Base-by-base conservation (phyloP, 2,797 vertebrate species). In the Cossypha caffra region DNA sequence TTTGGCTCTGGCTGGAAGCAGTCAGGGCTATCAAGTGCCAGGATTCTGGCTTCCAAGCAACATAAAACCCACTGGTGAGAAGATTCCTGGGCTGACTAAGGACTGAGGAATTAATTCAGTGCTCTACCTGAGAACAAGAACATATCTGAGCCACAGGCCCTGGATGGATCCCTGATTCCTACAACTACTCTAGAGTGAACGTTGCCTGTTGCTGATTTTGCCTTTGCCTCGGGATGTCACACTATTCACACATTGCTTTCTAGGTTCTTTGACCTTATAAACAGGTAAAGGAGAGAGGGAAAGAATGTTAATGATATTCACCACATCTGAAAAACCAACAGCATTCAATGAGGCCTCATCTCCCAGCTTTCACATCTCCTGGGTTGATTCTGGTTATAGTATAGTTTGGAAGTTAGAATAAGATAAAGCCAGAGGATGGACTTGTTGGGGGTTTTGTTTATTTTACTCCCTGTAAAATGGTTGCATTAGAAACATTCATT, bases 151-250 rank as follows among this genome's bases (percentile, higher is more conserved):
- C 50, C 35, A 21, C 16, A 28, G 45, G 38, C 33, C 9, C 19
- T 35, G 35, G 28, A 4, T 69, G 45, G 52, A 50, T 72, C 57
- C 33, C 35, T 11, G 29, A 50, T 82, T 73, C 64, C 68, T 55
- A 16, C 35, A 75, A 29, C 26, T 48, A 5, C 57, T 79, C 85
- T 95, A 91, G 95, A 96, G 94, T 96, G 93, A 97, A 95, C 62
- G 64, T 95, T 96, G 94, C 94, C 91, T 92, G 21, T 58, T 74
- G 82, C 29, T 80, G 90, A 37, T 45, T 93, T 90, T 21, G 55
- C 80, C 38, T 88, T 90, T 85, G 55, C 52, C 33, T 90, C 0
- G 13, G 82, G 47, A 62, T 93, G 61, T 94, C 51, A 31, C 54
- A 55, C 10, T 82, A 75, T 62, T 86, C 29, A 26, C 4, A 2